Base-by-base conservation (phyloP, 2,113 vertebrate genomes). In the Ploceus nigricollis region DNA sequence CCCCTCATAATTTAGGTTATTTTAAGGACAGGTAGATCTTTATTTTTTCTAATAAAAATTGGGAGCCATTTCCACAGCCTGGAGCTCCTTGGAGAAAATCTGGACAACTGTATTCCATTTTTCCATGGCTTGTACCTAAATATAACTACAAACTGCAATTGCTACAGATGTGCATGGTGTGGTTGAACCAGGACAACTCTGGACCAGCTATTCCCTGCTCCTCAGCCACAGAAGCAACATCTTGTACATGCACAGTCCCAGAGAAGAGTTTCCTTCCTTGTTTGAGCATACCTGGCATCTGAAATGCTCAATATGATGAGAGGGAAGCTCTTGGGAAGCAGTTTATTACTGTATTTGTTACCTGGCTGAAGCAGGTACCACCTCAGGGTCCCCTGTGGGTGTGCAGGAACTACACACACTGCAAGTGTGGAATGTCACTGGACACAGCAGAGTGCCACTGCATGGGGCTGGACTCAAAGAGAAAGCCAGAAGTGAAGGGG, bases 1-100 rank as follows among this genome's bases (percentile, higher is more conserved):
- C 0, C 13, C 0, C 8, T 25, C 10, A 44, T 7, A 57, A 15
- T 40, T 48, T 24, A 23, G 8, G 6, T 13, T 47, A 35, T 48
- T 60, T 68, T 60, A 80, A 54, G 17, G 13, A 70, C 22, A 57
- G 28, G 3, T 16, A 69, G 54, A 63, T 4, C 7, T 47, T 2
- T 50, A 33, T 8, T 60, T 82, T 79, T 86, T 58, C 35, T 60
- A 47, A 47, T 24, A 69, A 64, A 66, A 80, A 9, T 0, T 50
- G 5, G 7, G 21, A 51, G 24, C 22, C 47, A 9, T 35, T 93
- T 72, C 6, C 33, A 80, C 14, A 56, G 31, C n/a, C 50, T 64
- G 25, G 21, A 66, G 16, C 16, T 73, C 31, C 37, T 39, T 33
- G 7, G 30, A 22, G 23, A n/a, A 79, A 68, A 47, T 56, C 50